phyloP scores from a whole-genome alignment of 2,888 invertebrate species.

The Diadegma fenestrale region DNA sequence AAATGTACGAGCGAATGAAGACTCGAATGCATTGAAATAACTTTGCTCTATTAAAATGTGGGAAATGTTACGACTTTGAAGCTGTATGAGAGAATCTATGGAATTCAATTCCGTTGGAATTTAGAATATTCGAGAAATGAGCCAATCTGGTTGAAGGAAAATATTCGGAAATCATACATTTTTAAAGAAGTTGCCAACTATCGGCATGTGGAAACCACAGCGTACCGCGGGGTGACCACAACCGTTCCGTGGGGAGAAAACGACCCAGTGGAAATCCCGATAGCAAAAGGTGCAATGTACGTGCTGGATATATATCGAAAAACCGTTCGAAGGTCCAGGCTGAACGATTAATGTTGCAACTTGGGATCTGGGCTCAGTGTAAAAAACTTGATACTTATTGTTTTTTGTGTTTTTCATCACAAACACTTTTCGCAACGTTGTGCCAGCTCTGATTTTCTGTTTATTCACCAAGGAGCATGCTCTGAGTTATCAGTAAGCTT shows the following conservation, averaged over 20 bases:
- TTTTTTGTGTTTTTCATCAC: neutral
- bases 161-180: constrained; percentile 12
- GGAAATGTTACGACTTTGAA: neutral
- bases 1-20: neutral
- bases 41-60: neutral
- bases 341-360: neutral
- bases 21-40: neutral
- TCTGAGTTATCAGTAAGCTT: too few species aligned
- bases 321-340: neutral
- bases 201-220: constrained; percentile 49
- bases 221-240: constrained; percentile 21
- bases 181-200: constrained; percentile 42
- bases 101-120: constrained; percentile 25
- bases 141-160: neutral
- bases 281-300: neutral
- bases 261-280: constrained; percentile 12
- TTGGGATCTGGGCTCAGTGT: neutral
- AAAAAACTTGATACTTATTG: neutral
- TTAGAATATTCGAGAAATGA: constrained; percentile 15
- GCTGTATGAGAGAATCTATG: neutral
- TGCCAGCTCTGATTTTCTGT: too few species aligned
- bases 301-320: constrained; percentile 12
- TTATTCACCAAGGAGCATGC: too few species aligned
- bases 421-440: neutral
- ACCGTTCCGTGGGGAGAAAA: neutral